phyloP scores from a whole-genome alignment of 2,113 vertebrate species.

The Odobenus rosmarus region DNA sequence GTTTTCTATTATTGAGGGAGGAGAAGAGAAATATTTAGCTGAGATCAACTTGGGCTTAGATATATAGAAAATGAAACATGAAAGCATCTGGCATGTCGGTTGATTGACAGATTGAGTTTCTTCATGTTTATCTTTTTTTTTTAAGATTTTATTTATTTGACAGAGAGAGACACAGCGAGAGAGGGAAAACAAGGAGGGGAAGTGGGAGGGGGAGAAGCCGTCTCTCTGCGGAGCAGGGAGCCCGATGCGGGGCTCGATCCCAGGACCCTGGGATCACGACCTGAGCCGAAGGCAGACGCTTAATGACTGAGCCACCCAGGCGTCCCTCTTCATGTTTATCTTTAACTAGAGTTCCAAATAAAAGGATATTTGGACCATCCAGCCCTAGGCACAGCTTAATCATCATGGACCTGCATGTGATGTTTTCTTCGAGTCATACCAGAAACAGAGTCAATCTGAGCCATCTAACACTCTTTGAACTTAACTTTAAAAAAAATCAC shows the following conservation, averaged over 20 bases:
- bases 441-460: neutral
- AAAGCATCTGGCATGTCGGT: neutral
- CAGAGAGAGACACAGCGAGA: too few relatives aligned
- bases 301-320: too few relatives aligned
- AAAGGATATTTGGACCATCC: neutral
- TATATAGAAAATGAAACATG: neutral
- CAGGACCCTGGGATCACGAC: too few relatives aligned
- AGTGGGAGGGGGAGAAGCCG: too few relatives aligned
- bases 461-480: neutral
- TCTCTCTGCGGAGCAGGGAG: too few relatives aligned
- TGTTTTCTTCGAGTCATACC: neutral
- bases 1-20: neutral
- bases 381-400: neutral
- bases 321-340: neutral
- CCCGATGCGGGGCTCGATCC: too few relatives aligned
- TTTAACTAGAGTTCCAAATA: neutral
- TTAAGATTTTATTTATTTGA: too few relatives aligned
- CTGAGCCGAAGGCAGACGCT: too few relatives aligned
- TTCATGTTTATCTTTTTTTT: neutral
- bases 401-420: neutral
- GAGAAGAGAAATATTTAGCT: neutral
- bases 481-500: neutral
- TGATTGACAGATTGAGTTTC: neutral
- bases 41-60: neutral
- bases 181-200: too few relatives aligned